Conservation (phyloP, 2,113 vertebrate genomes). For the Myrmecophaga tridactyla region DNA sequence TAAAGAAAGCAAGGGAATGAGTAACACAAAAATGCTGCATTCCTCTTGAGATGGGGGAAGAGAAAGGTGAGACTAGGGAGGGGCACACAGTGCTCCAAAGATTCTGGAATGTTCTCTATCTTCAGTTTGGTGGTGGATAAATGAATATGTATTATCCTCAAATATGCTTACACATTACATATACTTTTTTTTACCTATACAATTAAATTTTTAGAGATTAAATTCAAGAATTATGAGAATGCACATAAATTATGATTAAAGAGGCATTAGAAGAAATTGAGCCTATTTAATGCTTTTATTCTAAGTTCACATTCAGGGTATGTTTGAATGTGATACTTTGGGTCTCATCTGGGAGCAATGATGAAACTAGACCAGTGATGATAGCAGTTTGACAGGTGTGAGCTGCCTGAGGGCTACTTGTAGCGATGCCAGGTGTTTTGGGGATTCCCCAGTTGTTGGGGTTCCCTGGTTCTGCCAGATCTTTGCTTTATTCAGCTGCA, state of each 20-base stretch:
- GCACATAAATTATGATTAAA: neutral
- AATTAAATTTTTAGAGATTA: neutral
- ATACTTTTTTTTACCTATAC: neutral
- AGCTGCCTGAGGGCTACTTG: neutral
- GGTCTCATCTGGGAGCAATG: neutral
- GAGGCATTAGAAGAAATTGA: neutral
- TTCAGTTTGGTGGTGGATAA: neutral
- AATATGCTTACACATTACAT: neutral
- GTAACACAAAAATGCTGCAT: neutral
- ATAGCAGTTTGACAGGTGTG: neutral
- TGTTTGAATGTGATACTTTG: neutral
- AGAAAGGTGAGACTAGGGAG: neutral
- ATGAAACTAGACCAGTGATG: neutral
- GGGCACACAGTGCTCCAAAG: neutral
- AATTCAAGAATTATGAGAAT: neutral
- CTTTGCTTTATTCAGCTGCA: neutral
- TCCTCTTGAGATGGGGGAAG: neutral
- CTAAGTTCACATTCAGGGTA: neutral
- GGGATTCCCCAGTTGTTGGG: neutral
- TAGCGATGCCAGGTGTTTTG: neutral
- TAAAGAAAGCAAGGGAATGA: neutral
- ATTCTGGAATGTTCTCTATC: neutral
- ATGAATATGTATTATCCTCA: neutral
- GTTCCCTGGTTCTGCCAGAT: neutral
- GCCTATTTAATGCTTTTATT: neutral